Percentiles rank a stretch among this genome's conserved stretches.
These are phyloP conservation scores for Nixonia krombeini DNA, from an alignment of 1,140 invertebrate genomes.

Conservation along the genomic window DNA sequence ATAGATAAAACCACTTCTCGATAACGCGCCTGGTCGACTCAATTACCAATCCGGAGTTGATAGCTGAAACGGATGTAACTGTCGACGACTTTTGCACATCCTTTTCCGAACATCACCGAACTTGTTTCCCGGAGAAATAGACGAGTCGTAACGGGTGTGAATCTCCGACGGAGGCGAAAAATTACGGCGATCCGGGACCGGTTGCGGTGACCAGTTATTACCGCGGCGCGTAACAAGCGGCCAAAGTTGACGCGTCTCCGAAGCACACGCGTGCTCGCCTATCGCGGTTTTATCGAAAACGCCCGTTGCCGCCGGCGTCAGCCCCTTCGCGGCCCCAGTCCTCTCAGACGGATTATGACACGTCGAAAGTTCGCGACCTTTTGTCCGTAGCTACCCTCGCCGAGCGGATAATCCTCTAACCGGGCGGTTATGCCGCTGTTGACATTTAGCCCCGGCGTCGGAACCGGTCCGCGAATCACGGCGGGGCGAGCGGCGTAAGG, in stretches of 20 bases:
- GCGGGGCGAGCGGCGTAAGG: constrained; percentile 11
- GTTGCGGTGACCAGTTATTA: too few relatives aligned
- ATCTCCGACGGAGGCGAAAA: too few relatives aligned
- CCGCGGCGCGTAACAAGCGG: too few relatives aligned
- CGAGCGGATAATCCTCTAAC: constrained; percentile 62
- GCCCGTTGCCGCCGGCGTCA: neutral
- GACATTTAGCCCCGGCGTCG: constrained; percentile 64
- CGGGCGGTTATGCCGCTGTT: constrained; percentile 65
- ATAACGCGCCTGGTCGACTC: constrained; percentile 37
- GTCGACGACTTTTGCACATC: constrained; percentile 17
- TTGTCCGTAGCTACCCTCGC: constrained; percentile 57
- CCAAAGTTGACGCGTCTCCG: too few relatives aligned
- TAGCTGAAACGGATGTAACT: constrained; percentile 38
- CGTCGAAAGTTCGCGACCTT: constrained; percentile 67
- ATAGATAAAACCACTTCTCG: constrained; percentile 21
- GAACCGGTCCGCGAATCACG: constrained; percentile 55
- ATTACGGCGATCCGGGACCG: too few relatives aligned
- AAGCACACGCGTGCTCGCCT: too few relatives aligned
- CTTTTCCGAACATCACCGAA: constrained; percentile 18
- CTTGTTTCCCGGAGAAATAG: neutral
- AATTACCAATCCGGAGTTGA: constrained; percentile 34
- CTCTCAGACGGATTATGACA: constrained; percentile 66
- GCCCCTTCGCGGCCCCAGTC: constrained; percentile 16
- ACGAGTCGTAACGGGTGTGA: neutral
- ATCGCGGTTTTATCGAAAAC: constrained; percentile 1